A percentile compares a stretch with the other conserved stretches of the same genome.
These are phyloP conservation scores for Lasius platythorax DNA, from an alignment of 2,888 invertebrate genomes.

Conservation along the genomic window DNA sequence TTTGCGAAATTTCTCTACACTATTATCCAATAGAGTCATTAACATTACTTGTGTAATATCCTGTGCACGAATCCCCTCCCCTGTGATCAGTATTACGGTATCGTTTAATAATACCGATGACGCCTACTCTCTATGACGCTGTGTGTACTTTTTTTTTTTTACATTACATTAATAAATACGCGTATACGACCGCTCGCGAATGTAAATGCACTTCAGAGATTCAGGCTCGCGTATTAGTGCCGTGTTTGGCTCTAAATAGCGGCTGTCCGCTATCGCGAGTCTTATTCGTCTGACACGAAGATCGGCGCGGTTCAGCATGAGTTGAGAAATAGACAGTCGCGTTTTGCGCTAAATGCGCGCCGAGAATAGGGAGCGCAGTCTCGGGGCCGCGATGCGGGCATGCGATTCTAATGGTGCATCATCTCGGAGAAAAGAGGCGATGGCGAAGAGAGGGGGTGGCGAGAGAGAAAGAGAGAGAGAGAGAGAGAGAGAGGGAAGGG, in stretches of 20 bases:
- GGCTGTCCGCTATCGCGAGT: neutral
- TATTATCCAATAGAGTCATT: constrained; percentile 31
- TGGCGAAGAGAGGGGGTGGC: neutral
- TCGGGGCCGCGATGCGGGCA: neutral
- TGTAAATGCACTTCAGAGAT: neutral
- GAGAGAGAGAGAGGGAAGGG: neutral
- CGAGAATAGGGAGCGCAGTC: constrained; percentile 7
- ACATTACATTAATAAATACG: neutral
- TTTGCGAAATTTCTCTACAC: constrained; percentile 39
- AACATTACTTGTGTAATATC: constrained; percentile 35
- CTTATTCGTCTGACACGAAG: constrained; percentile 6
- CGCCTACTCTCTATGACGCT: neutral
- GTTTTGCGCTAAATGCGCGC: constrained; percentile 28
- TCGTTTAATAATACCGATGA: constrained; percentile 45
- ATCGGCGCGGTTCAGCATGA: constrained; percentile 15
- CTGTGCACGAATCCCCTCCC: constrained; percentile 6
- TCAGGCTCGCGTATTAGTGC: neutral
- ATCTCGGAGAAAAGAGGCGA: constrained; percentile 18
- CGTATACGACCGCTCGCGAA: neutral
- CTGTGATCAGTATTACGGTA: constrained; percentile 14
- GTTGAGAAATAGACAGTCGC: constrained; percentile 18
- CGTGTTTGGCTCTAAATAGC: constrained; percentile 15
- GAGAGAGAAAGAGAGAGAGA: too few species aligned
- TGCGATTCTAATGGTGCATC: constrained; percentile 22
- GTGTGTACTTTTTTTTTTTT: neutral